Conservation (phyloP, 1,140 invertebrate genomes). For the Caenorhabditis elegans region WBcel235 BX284606.5:6445001-6445500, state of each 20-base stretch:
- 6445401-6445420: not conserved
- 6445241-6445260: not conserved
- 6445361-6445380: no score
- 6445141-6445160: not conserved
- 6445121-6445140: not conserved
- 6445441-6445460: not conserved
- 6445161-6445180: constrained; percentile 12
- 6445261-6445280: not conserved
- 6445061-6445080: not conserved
- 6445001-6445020: constrained; percentile 5
- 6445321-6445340: no score
- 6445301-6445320: not conserved
- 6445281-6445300: not conserved
- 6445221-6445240: not conserved
- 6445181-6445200: not conserved
- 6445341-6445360: no score
- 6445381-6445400: not conserved
- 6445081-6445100: constrained; percentile 30
- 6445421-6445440: not conserved
- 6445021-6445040: not conserved
- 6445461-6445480: constrained; percentile 5
- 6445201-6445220: not conserved
- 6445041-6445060: not conserved
- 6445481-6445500: not conserved
- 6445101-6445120: not conserved